A percentile compares a stretch with the other conserved stretches of the same genome.
phyloP scores from a whole-genome alignment of 2,113 vertebrate species.

The Picathartes gymnocephalus region DNA sequence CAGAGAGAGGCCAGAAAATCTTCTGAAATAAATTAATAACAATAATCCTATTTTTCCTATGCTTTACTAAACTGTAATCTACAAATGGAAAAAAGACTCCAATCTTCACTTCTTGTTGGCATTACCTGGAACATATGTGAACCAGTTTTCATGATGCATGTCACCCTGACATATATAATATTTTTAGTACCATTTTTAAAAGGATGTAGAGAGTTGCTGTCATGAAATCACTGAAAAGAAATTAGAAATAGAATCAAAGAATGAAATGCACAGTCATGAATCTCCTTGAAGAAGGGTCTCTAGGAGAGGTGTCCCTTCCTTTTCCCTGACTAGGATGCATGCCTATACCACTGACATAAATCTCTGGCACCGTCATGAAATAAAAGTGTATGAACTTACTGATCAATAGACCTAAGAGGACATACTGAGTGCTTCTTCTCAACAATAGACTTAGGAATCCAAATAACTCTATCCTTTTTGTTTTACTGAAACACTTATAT shows the following conservation, averaged over 20 bases:
- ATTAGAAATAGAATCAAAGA: not conserved
- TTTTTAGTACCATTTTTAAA: not conserved
- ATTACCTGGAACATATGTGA: not conserved
- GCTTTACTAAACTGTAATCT: not conserved
- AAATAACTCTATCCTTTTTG: not conserved
- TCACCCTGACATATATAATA: not conserved
- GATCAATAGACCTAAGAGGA: not conserved
- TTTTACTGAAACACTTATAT: not conserved
- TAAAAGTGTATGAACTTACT: not conserved
- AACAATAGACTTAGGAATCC: not conserved
- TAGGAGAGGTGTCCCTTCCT: not conserved
- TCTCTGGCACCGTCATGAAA: not conserved
- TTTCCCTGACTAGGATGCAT: not conserved
- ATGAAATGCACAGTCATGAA: not conserved
- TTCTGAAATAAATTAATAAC: not conserved
- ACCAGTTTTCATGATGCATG: not conserved
- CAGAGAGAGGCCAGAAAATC: not conserved
- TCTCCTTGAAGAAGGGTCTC: fast-evolving
- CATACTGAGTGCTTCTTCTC: not conserved
- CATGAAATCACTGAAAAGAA: not conserved
- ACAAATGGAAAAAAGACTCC: not conserved
- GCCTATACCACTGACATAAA: not conserved
- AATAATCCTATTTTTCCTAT: not conserved
- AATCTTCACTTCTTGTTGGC: not conserved
- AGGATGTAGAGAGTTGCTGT: not conserved